Evolutionary conservation across 1,140 invertebrate genomes (phyloP).

Genomic region (Limonius californicus): DNA sequence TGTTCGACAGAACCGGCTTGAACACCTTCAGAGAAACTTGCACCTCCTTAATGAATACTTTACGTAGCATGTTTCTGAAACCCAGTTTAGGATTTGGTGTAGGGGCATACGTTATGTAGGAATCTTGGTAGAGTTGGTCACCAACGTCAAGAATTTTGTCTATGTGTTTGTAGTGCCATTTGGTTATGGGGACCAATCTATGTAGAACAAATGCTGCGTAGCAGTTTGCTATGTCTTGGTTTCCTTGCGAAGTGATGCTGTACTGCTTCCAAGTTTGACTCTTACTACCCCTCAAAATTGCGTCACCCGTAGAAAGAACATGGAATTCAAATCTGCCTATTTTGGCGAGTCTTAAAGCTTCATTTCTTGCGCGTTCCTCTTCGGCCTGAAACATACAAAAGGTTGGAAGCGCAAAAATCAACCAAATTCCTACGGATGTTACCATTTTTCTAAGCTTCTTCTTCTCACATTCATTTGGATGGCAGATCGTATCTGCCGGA

Average conservation of each 20-base stretch:
- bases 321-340: conserved; percentile 34
- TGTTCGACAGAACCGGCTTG: conserved; percentile 32
- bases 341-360: conserved; percentile 13
- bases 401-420: not conserved
- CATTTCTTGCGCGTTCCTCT: not conserved
- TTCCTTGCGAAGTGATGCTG: conserved; percentile 18
- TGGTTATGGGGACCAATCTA: conserved; percentile 22
- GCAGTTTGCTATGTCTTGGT: conserved; percentile 39
- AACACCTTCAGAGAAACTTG: conserved; percentile 37
- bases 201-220: conserved; percentile 32
- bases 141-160: conserved; percentile 42
- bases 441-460: conserved; percentile 30
- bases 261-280: conserved; percentile 35
- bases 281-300: conserved; percentile 35
- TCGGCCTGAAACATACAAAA: not conserved
- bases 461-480: conserved; percentile 29
- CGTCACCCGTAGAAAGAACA: conserved; percentile 25
- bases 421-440: no score
- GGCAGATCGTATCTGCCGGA: no score
- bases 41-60: conserved; percentile 23
- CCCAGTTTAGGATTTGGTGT: conserved; percentile 21
- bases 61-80: conserved; percentile 17
- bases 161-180: conserved; percentile 40
- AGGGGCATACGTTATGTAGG: conserved; percentile 41
- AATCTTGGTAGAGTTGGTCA: conserved; percentile 42